These are phyloP conservation scores for Scleropages formosus DNA, from an alignment of 2,797 vertebrate species.

Conservation along the genomic window DNA sequence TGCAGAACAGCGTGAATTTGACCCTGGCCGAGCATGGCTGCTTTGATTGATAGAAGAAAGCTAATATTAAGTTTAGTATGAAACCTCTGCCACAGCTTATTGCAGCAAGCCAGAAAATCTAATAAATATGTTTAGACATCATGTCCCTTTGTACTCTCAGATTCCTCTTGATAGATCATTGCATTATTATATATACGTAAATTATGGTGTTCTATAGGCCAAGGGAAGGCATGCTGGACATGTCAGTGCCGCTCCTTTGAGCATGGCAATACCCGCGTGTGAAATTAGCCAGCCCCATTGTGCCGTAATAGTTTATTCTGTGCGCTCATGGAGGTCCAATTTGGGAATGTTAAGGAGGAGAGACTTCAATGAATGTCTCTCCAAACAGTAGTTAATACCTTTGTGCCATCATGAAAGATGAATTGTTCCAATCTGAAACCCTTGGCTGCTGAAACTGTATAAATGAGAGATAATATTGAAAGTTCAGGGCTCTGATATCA, in stretches of 20 bases:
- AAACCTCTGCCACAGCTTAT: neutral
- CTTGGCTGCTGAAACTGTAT: neutral
- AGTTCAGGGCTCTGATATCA: constrained; percentile 13
- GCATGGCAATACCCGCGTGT: neutral
- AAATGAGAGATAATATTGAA: constrained; percentile 17
- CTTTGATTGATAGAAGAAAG: constrained; percentile 17
- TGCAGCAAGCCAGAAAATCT: neutral
- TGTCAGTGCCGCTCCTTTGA: neutral
- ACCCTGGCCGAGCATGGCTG: constrained; percentile 12
- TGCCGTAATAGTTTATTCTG: constrained; percentile 22
- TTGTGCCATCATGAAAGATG: constrained; percentile 17
- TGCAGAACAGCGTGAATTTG: constrained; percentile 2
- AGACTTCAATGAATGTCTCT: constrained; percentile 26
- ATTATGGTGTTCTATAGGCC: constrained; percentile 3
- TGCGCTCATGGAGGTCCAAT: constrained; percentile 21
- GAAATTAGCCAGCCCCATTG: constrained; percentile 15
- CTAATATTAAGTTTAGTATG: neutral
- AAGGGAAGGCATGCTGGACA: neutral
- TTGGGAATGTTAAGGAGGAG: constrained; percentile 22
- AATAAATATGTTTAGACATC: constrained; percentile 18
- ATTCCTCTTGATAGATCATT: constrained; percentile 18
- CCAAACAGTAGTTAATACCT: constrained; percentile 26
- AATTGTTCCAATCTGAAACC: constrained; percentile 9
- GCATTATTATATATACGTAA: constrained; percentile 2
- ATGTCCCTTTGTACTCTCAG: constrained; percentile 1